Evolutionary conservation across 1,140 invertebrate genomes (phyloP), one percentile per base, ranked within the genome.

Genomic region (Macrostomum lignano): DNA sequence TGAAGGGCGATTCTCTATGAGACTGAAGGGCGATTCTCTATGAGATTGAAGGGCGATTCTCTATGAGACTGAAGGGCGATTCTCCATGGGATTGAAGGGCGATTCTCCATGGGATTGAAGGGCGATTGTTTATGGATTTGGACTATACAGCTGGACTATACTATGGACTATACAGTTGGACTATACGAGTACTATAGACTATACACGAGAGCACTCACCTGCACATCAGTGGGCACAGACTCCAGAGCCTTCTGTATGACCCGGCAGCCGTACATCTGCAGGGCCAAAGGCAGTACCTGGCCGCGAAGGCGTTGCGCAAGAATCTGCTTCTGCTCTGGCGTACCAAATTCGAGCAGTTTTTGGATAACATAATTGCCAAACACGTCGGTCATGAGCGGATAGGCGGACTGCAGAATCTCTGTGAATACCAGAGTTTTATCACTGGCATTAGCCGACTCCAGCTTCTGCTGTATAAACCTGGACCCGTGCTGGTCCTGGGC

Each of bases 401-500:
- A 4, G 6, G 26, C 9, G 44, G 40, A 3, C 9, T 15, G 11
- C 10, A 7, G 4, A n/a, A 31, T 94, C 58, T 98, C 88, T 49
- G 73, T 79, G 52, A 98, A 98, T 1, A 98, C 84, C 63, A 93
- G 70, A 50, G 88, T 76, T 52, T 96, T 98, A 46, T 98, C 91
- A 35, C 72, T 69, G 11, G 74, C 68, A 11, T 77, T 76, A 6
- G 91, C 86, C 36, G 84, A 66, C 61, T 98, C 91, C 41, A 98
- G 59, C 60, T 96, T 96, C 58, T 98, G 91, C 52, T 98, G 91
- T 46, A 98, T 98, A 55, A 96, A 98, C 39, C 86, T 69, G 6
- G 86, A 96, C 7, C 91, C 91, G 56, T 98, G 88, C 55, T 98
- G 91, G 63, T 98, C 91, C 61, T 96, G 86, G n/a, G n/a, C n/a